Conservation (phyloP, 2,113 vertebrate genomes). For the Mormoops blainvillei region DNA sequence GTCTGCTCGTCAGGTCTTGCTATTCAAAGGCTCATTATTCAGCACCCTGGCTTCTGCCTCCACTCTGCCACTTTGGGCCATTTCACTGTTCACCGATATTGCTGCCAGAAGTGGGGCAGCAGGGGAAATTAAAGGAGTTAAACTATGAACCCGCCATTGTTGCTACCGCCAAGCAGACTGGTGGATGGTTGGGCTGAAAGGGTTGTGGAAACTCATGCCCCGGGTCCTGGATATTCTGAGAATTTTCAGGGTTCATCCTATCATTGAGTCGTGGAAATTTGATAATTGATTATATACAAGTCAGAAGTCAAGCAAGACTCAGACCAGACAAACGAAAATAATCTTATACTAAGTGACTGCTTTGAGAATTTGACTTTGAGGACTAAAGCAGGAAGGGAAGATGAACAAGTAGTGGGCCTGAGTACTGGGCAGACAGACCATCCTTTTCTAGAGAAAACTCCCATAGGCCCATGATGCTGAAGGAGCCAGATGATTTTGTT, state of each 20-base stretch:
- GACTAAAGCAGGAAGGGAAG: not conserved
- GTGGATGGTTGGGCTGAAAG: not conserved
- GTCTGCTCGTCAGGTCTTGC: not conserved
- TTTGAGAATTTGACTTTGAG: not conserved
- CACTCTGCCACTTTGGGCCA: not conserved
- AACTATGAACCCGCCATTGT: not conserved
- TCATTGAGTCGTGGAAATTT: not conserved
- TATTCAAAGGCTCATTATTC: slow-evolving; percentile 38
- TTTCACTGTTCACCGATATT: not conserved
- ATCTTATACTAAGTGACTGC: not conserved
- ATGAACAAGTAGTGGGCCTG: not conserved
- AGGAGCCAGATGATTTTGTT: not conserved
- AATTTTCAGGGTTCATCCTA: not conserved
- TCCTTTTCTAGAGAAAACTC: not conserved
- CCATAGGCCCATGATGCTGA: not conserved
- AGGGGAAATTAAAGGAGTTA: slow-evolving; percentile 5
- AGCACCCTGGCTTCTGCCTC: not conserved
- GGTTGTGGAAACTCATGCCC: not conserved
- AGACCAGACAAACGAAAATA: not conserved
- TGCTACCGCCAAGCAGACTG: not conserved
- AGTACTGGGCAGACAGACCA: not conserved
- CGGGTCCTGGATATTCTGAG: not conserved
- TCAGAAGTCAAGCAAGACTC: slow-evolving; percentile 8
- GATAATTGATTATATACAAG: not conserved
- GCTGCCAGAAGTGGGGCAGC: not conserved